phyloP scores from a whole-genome alignment of 2,113 vertebrate species.

The Rhodinocichla rosea region DNA sequence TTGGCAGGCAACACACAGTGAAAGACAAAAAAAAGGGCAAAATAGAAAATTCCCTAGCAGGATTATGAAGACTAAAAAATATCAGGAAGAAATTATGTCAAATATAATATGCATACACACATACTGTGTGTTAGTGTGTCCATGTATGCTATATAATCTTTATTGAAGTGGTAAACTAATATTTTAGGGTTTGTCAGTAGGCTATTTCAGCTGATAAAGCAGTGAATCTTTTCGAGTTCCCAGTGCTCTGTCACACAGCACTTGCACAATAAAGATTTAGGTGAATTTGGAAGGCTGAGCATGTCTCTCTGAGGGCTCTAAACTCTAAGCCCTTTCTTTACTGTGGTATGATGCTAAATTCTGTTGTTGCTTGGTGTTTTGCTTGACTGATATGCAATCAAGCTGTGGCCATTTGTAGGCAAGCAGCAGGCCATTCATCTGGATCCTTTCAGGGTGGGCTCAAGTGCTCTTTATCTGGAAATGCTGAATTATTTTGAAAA shows the following conservation, averaged over 20 bases:
- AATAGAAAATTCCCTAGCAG: neutral
- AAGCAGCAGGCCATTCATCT: constrained; percentile 4
- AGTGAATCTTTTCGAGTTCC: neutral
- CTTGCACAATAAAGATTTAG: neutral
- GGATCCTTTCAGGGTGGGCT: neutral
- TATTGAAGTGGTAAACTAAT: neutral
- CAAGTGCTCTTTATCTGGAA: neutral
- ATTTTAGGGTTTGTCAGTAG: neutral
- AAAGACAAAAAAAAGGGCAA: neutral
- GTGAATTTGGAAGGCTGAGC: neutral
- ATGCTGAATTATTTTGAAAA: constrained; percentile 6
- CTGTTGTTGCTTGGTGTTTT: neutral
- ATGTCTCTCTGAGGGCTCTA: neutral
- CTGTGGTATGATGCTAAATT: neutral
- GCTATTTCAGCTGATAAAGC: neutral
- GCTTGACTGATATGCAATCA: neutral
- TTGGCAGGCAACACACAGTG: neutral
- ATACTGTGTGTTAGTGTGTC: no score
- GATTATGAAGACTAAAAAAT: neutral
- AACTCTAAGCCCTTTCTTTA: neutral
- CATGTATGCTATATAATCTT: neutral
- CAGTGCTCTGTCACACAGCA: neutral
- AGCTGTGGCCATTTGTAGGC: neutral
- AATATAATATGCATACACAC: neutral
- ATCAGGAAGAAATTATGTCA: neutral